These are phyloP conservation scores for Odiellus spinosus DNA, from an alignment of 2,888 invertebrate species.

Conservation along the genomic window DNA sequence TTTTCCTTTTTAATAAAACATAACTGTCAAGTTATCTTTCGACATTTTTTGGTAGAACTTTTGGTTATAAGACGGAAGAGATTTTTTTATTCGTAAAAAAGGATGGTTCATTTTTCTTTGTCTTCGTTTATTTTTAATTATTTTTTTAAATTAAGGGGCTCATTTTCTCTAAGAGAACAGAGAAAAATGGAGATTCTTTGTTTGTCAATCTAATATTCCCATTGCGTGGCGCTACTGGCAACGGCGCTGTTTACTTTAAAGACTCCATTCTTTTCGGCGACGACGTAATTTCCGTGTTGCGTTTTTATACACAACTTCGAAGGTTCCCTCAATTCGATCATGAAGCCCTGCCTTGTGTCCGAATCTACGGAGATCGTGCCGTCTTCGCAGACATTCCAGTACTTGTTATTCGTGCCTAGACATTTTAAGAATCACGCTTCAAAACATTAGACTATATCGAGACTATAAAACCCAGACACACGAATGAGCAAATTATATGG, in stretches of 20 bases:
- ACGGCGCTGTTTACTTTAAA: constrained; percentile 66
- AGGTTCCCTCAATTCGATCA: constrained; percentile 79
- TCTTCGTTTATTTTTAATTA: no score
- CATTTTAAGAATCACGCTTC: constrained; percentile 1
- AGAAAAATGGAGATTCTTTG: constrained; percentile 4
- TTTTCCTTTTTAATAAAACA: no score
- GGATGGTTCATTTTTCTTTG: no score
- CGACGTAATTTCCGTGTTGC: constrained; percentile 51
- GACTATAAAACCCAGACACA: not conserved
- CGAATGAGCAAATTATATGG: no score
- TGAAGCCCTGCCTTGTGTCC: constrained; percentile 59
- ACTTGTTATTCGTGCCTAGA: constrained; percentile 75
- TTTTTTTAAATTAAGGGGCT: not conserved
- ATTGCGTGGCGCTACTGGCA: constrained; percentile 65
- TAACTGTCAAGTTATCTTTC: no score
- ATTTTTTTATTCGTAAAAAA: no score
- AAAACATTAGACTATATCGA: not conserved
- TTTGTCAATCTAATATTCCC: constrained; percentile 86
- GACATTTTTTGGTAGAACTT: no score
- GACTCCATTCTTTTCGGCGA: constrained; percentile 78
- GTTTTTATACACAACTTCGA: constrained; percentile 80
- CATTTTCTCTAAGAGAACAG: not conserved
- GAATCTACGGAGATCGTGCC: constrained; percentile 62
- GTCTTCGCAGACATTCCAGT: constrained; percentile 83
- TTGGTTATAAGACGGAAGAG: no score